Evolutionary conservation across 37 sponge, comb jelly and placozoan species (phyloP), one percentile per base, ranked within the genome.

Genomic region (Aplysina aerophoba): DNA sequence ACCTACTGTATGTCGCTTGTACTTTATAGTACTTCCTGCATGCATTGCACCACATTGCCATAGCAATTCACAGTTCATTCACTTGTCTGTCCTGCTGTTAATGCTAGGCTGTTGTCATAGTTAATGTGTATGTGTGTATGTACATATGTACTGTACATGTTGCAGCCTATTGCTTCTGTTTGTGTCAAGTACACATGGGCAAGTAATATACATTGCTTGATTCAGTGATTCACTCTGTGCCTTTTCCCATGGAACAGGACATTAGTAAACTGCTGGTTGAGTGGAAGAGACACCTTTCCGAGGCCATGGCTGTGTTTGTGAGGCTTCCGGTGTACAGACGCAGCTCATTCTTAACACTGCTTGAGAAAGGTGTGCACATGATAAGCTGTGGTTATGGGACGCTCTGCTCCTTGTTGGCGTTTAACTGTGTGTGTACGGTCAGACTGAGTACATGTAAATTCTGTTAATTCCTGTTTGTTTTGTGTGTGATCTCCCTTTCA

Each of bases 271-370:
- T 97, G 44, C 73, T 97, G 38, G 36, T 57, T 1, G 85, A 86
- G 1, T 97, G 97, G 97, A 33, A 71, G 0, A 65, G 50, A 15
- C 83, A 88, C 58, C 59, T 93, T 16, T 33, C 27, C 0, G 82
- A 62, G 50, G 87, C 92, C 19, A 77, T 41, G 41, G 87, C 84
- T 24, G 88, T 97, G 0, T 93, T 93, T 83, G 55, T 92, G 36
- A 81, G 94, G 61, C 85, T 88, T 63, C 92, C 97, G 22, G 87
- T 81, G 19, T 55, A 89, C 53, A 81, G 81, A 57, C 79, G 65
- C 22, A 75, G 25, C 14, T 75, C 78, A 24, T 75, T 75, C 78
- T 75, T 75, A 15, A 54, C 25, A 36, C 50, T 44, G 24, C 78
- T 75, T 19, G n/a, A 41, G 15, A 37, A 40, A 50, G 78, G 78